These are phyloP conservation scores for Glyphotaelius pellucidus DNA, from an alignment of 2,888 invertebrate species.

Conservation along the genomic window DNA sequence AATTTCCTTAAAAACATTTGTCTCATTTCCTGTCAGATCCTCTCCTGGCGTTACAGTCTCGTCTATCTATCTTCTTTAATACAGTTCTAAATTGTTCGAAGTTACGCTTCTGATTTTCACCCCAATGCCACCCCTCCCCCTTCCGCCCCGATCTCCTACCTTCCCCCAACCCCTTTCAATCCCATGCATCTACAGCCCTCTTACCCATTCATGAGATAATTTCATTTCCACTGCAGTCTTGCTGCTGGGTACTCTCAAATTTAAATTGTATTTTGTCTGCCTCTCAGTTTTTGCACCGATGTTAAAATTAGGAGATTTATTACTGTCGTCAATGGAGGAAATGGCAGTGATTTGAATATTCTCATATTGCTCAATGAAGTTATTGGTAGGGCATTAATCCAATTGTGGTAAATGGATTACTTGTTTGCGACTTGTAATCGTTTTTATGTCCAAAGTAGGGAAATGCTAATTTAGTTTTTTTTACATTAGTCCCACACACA, in stretches of 20 bases:
- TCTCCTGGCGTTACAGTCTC: background rate
- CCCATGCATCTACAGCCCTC: constrained; percentile 30
- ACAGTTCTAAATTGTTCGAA: constrained; percentile 58
- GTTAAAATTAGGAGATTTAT: background rate
- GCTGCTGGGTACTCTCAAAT: constrained; percentile 2
- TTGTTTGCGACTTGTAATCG: background rate
- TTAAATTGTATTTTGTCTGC: constrained; percentile 31
- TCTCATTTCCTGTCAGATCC: constrained; percentile 14
- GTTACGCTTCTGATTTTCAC: constrained; percentile 58
- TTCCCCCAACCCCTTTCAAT: constrained; percentile 17
- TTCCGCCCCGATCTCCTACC: background rate
- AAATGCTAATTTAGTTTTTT: background rate
- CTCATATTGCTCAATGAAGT: background rate
- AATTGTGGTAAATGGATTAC: background rate
- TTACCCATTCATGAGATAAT: constrained; percentile 42
- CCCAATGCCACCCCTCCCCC: constrained; percentile 11
- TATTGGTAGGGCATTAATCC: background rate
- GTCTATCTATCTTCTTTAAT: constrained; percentile 55
- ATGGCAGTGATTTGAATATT: background rate
- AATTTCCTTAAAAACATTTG: constrained; percentile 21
- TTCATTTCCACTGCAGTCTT: constrained; percentile 37
- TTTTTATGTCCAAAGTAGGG: background rate
- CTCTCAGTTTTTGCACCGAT: background rate
- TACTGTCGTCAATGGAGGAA: background rate
- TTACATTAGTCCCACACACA: too few species aligned